These are phyloP conservation scores for Anoplius nigerrimus DNA, from an alignment of 2,888 invertebrate species.

Conservation along the genomic window DNA sequence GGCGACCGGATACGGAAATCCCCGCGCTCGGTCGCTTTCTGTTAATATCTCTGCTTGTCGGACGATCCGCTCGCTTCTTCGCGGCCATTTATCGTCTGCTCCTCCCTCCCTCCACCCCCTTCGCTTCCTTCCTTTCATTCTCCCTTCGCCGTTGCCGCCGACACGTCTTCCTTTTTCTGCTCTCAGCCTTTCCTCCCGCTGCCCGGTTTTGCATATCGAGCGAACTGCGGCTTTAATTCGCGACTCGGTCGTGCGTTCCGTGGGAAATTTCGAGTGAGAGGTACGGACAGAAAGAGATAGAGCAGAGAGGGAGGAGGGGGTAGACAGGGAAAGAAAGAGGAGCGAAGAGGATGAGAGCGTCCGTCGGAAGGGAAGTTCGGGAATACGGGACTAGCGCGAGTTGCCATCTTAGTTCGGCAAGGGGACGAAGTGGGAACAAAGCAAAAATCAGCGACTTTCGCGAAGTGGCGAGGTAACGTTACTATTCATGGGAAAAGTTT, in stretches of 20 bases:
- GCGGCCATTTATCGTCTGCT: too few relatives aligned
- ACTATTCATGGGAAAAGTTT: slow-evolving; percentile 70
- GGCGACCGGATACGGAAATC: background rate
- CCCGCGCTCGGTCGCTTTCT: slow-evolving; percentile 15
- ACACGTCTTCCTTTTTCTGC: slow-evolving; percentile 4
- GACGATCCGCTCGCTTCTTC: slow-evolving; percentile 14
- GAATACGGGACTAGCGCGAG: slow-evolving; percentile 3
- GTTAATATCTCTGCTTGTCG: slow-evolving; percentile 12
- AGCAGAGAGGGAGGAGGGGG: too few relatives aligned
- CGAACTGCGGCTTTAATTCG: slow-evolving; percentile 20
- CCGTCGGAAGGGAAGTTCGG: background rate
- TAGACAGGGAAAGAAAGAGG: too few relatives aligned
- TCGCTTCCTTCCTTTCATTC: slow-evolving; percentile 13
- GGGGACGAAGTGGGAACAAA: slow-evolving; percentile 12
- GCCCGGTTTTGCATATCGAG: slow-evolving; percentile 47
- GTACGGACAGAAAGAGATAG: too few relatives aligned
- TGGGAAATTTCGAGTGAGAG: slow-evolving; percentile 1
- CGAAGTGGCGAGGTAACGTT: slow-evolving; percentile 44
- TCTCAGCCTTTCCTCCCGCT: background rate
- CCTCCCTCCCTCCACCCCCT: background rate
- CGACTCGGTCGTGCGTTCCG: background rate
- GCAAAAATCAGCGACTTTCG: slow-evolving; percentile 60
- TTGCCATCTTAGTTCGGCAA: slow-evolving; percentile 17
- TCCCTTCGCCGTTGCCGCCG: background rate
- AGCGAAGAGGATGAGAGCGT: slow-evolving; percentile 4